Conservation (phyloP, 2,797 vertebrate species). For the Alectoris magna region DNA sequence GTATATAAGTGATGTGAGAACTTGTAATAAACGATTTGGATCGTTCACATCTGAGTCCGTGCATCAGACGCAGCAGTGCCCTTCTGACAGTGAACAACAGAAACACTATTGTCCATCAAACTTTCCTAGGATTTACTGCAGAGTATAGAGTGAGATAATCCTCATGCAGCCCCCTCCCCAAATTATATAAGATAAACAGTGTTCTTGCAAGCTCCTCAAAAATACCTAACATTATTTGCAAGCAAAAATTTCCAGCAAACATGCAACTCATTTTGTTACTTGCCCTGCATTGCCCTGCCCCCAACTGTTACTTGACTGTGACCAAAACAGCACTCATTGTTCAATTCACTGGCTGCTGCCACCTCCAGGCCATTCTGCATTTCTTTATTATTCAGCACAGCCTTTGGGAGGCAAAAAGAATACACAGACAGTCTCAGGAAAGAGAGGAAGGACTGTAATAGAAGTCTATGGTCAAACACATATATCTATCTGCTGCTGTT, state of each 20-base stretch:
- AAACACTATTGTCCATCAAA: neutral
- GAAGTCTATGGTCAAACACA: neutral
- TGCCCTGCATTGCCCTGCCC: neutral
- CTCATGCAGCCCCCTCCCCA: neutral
- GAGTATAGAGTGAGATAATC: neutral
- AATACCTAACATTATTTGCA: neutral
- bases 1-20: no score
- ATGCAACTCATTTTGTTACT: neutral
- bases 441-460: neutral
- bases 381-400: neutral
- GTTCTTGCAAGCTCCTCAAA: neutral
- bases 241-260: neutral
- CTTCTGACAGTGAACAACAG: neutral
- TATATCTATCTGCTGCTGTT: neutral
- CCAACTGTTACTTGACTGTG: neutral
- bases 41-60: no score
- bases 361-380: neutral
- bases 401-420: neutral
- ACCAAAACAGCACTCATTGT: neutral
- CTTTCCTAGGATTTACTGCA: neutral
- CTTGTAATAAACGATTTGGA: no score
- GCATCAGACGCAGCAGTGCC: no score
- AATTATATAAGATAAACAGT: neutral
- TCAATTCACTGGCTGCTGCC: neutral
- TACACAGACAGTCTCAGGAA: fast-evolving